These are phyloP conservation scores for Macroramphosus scolopax DNA, from an alignment of 2,797 vertebrate species.

Conservation along the genomic window DNA sequence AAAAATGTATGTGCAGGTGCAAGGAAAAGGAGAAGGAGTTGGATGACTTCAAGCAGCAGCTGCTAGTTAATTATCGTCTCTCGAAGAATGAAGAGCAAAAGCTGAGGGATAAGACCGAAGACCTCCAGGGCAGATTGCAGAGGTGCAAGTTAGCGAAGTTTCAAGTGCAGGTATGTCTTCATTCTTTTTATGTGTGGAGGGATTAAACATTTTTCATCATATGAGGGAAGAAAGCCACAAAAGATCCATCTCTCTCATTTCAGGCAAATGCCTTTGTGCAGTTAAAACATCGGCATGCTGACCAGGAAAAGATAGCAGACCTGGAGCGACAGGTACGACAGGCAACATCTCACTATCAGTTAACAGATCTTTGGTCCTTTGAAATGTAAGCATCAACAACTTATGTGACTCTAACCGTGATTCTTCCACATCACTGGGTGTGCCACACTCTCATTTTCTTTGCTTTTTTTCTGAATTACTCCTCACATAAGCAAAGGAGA, in stretches of 20 bases:
- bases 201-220: not conserved
- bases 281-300: conserved; percentile 75
- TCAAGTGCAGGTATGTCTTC: conserved; percentile 75
- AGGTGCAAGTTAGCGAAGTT: conserved; percentile 70
- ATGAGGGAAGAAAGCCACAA: not conserved
- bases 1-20: conserved; percentile 34
- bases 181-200: not conserved
- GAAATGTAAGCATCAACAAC: too few relatives aligned
- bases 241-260: conserved; percentile 7
- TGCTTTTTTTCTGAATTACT: too few relatives aligned
- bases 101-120: conserved; percentile 71
- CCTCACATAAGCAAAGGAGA: too few relatives aligned
- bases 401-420: too few relatives aligned
- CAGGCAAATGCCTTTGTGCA: conserved; percentile 79
- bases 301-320: conserved; percentile 72
- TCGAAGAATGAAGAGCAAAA: conserved; percentile 68
- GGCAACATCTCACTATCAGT: too few relatives aligned
- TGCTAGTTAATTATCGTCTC: conserved; percentile 47
- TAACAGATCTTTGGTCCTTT: too few relatives aligned
- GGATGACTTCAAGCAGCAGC: conserved; percentile 45
- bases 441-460: too few relatives aligned
- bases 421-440: too few relatives aligned
- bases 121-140: conserved; percentile 67
- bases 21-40: conserved; percentile 31
- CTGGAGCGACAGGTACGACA: conserved; percentile 84